Percentiles rank a stretch among this genome's conserved stretches.
Conservation (phyloP, 2,797 vertebrate species). For the Nannoperca obscura region DNA sequence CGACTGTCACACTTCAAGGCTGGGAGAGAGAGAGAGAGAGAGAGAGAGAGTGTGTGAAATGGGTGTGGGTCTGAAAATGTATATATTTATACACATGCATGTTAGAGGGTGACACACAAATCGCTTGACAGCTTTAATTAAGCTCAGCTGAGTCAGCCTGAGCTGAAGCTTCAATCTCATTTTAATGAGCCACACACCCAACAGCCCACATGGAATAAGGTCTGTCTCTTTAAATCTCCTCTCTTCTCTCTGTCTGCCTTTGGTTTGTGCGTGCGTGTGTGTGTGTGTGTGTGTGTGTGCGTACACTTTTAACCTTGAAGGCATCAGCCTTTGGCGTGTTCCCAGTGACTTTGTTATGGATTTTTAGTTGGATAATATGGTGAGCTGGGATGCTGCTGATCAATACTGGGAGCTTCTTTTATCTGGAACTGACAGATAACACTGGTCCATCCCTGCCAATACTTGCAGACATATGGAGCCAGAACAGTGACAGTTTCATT, state of each 20-base stretch:
- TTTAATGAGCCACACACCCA: constrained; percentile 70
- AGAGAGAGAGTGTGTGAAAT: constrained; percentile 14
- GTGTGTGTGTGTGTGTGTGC: not conserved
- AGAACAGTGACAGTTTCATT: too few relatives aligned
- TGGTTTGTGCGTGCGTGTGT: constrained; percentile 14
- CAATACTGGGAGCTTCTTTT: constrained; percentile 65
- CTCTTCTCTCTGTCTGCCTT: constrained; percentile 31
- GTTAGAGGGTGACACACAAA: constrained; percentile 62
- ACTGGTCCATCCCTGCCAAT: constrained; percentile 50
- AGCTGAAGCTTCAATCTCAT: constrained; percentile 67
- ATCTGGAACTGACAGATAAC: constrained; percentile 61
- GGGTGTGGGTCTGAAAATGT: constrained; percentile 54
- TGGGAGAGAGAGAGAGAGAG: not conserved
- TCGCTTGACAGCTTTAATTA: constrained; percentile 79
- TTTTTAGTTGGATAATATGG: constrained; percentile 70
- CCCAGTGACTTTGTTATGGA: constrained; percentile 63
- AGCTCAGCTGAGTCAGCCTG: constrained; percentile 72
- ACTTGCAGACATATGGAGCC: constrained; percentile 36
- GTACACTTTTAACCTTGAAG: constrained; percentile 62
- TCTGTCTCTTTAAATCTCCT: constrained; percentile 56
- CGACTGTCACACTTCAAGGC: constrained; percentile 42
- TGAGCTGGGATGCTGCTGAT: constrained; percentile 69
- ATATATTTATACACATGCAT: constrained; percentile 65
- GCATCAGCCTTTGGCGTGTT: constrained; percentile 45
- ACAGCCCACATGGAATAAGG: constrained; percentile 54